A percentile compares a stretch with the other conserved stretches of the same genome.
Conservation (phyloP, 2,888 invertebrate genomes). For the Harpalus rubripes region DNA sequence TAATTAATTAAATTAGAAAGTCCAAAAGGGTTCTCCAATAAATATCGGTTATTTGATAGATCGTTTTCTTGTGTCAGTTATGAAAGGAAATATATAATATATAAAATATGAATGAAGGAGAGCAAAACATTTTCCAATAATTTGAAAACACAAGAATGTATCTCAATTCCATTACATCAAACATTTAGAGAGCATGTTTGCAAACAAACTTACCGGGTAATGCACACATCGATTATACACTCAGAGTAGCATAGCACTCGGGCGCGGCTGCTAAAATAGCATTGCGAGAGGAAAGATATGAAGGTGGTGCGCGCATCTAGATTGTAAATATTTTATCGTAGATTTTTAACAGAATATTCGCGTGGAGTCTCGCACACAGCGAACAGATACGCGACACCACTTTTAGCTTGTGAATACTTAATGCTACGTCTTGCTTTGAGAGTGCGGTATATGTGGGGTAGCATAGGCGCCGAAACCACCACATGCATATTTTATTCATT, state of each 20-base stretch:
- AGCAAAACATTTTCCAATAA: neutral
- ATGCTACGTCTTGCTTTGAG: constrained; percentile 62
- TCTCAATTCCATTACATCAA: neutral
- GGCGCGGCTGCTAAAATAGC: constrained; percentile 18
- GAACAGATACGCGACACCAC: constrained; percentile 65
- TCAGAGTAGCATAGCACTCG: neutral
- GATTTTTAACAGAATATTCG: constrained; percentile 66
- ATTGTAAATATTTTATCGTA: constrained; percentile 66
- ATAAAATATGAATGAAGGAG: neutral
- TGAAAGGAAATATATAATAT: too few species aligned
- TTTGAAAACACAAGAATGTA: neutral
- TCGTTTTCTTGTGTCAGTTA: too few species aligned
- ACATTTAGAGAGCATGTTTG: neutral
- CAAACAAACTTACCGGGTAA: constrained; percentile 7
- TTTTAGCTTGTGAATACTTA: constrained; percentile 63
- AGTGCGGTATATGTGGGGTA: constrained; percentile 30
- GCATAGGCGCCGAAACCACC: constrained; percentile 48
- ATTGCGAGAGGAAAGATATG: constrained; percentile 13
- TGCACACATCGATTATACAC: constrained; percentile 48
- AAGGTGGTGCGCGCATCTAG: constrained; percentile 38
- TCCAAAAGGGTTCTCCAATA: too few species aligned
- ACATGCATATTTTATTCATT: constrained; percentile 46
- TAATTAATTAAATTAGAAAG: too few species aligned
- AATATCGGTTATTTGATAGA: too few species aligned
- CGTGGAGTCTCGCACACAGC: constrained; percentile 16